Base-by-base conservation (phyloP, 1,140 invertebrate genomes). In the Lasaia peninsularis region DNA sequence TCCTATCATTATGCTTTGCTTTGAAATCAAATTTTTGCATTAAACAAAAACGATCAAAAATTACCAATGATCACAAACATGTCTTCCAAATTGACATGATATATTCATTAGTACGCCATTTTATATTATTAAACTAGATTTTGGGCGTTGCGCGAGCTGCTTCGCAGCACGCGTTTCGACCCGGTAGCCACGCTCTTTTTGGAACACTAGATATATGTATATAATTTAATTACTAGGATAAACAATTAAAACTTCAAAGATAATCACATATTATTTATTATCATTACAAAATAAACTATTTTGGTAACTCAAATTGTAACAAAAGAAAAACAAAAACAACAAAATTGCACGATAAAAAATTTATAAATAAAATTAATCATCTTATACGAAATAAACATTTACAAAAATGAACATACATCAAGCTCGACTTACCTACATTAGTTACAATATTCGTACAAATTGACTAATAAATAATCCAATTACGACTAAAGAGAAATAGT, bases 221-320 rank as follows among this genome's bases (percentile, higher is more conserved):
- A n/a, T n/a, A n/a, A n/a, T n/a, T n/a, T n/a, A n/a, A n/a, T n/a
- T 3, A 28, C 24, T 6, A 28, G 24, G 24, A 28, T 0, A 2
- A 11, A 12, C 2, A 55, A 55, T 40, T 37, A 0, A 51, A 24
- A 55, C 14, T 40, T 34, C n/a, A 35, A 31, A 9, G 12, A 51
- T 28, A 18, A 14, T 55, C 24, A 28, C 3, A 40, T 31, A 52
- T 31, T 10, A 55, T 35, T 54, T 55, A 31, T 55, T 55, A 40
- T 52, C 24, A 52, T 61, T 52, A 63, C 62, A 65, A 62, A 65
- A 60, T 65, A 67, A 62, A 56, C 67, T 37, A 60, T 58, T 65
- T 63, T 73, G 67, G 67, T 73, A 73, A 73, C 68, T 67, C 32
- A 70, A 67, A 64, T 56, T 71, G 69, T 71, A 62, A 71, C 68